These are phyloP conservation scores for Corticium candelabrum DNA, from an alignment of 37 sponge, comb jelly and placozoan species.

Conservation along the genomic window DNA sequence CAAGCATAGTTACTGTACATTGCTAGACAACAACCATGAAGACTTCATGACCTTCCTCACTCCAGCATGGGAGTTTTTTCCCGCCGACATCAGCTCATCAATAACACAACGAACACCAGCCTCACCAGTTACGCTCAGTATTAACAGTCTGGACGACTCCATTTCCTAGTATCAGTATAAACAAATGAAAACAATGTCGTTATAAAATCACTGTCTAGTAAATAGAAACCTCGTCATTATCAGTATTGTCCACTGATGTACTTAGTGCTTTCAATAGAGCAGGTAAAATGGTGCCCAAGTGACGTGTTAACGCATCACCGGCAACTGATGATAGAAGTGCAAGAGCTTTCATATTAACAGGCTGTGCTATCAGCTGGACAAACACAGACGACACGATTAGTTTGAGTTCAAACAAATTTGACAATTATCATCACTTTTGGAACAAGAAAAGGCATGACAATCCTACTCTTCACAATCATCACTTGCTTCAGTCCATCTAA, in stretches of 20 bases:
- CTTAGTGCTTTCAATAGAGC: conserved; percentile 47
- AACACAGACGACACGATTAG: conserved; percentile 3
- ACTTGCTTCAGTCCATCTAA: conserved; percentile 88
- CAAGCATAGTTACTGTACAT: too few relatives aligned
- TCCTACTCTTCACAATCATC: conserved; percentile 81
- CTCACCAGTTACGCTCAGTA: conserved; percentile 37
- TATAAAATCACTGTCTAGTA: not conserved
- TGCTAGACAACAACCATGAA: not conserved
- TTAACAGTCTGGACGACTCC: not conserved
- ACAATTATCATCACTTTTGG: conserved; percentile 35
- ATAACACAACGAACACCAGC: conserved; percentile 39
- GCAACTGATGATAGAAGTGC: conserved; percentile 89
- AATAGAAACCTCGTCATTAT: too few relatives aligned
- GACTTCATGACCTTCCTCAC: conserved; percentile 10
- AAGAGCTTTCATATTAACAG: conserved; percentile 76
- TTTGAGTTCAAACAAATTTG: not conserved
- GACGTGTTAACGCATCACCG: conserved; percentile 64
- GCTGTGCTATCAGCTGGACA: conserved; percentile 52
- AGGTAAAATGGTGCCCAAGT: conserved; percentile 59
- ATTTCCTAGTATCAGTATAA: not conserved
- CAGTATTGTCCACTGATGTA: not conserved
- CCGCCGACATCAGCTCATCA: conserved; percentile 38
- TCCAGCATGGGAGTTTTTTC: not conserved
- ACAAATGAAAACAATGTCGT: not conserved
- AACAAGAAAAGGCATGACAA: conserved; percentile 82